phyloP scores from a whole-genome alignment of 1,140 invertebrate genomes.

The Drosophila tsacasi region DNA sequence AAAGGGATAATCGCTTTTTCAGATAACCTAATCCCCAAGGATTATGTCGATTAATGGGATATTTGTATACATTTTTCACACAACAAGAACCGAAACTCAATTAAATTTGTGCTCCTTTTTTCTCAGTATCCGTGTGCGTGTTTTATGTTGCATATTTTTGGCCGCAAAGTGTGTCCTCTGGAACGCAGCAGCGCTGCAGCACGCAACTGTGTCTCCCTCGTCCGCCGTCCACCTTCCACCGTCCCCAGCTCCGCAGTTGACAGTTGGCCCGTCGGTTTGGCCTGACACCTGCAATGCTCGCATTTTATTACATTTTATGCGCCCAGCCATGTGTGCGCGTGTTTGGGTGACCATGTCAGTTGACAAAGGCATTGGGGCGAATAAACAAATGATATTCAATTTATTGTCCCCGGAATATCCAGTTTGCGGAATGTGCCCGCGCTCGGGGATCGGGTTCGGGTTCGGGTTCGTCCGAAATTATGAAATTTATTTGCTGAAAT shows the following conservation, averaged over 20 bases:
- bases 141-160: conserved; percentile 66
- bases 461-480: conserved; percentile 25
- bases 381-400: conserved; percentile 83
- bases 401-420: conserved; percentile 66
- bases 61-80: background rate
- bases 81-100: background rate
- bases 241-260: conserved; percentile 37
- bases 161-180: conserved; percentile 76
- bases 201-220: conserved; percentile 18
- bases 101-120: conserved; percentile 16
- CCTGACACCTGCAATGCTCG: conserved; percentile 78
- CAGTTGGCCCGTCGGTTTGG: conserved; percentile 64
- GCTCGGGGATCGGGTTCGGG: conserved; percentile 5
- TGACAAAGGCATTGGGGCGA: conserved; percentile 72
- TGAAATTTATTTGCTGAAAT: conserved; percentile 50
- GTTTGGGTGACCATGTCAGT: conserved; percentile 66
- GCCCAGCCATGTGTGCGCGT: conserved; percentile 26
- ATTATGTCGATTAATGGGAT: background rate
- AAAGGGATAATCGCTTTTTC: background rate
- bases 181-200: conserved; percentile 9
- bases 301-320: conserved; percentile 80
- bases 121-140: conserved; percentile 25
- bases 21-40: background rate
- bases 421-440: conserved; percentile 42
- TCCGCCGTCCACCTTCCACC: background rate